These are phyloP conservation scores for Microtus ochrogaster DNA, from an alignment of 2,113 vertebrate species.

Conservation along the genomic window DNA sequence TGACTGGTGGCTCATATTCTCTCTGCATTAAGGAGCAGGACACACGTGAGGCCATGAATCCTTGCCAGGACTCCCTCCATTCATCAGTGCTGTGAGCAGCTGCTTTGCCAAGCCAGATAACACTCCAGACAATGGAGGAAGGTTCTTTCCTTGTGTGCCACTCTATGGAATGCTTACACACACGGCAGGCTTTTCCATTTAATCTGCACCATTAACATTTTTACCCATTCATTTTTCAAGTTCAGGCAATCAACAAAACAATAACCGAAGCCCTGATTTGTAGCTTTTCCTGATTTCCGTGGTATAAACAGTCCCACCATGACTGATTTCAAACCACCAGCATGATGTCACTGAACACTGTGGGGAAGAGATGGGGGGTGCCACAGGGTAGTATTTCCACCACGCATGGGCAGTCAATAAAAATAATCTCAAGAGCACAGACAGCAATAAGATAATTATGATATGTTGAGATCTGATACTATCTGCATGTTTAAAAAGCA, in stretches of 20 bases:
- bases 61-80: not conserved
- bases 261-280: conserved; percentile 18
- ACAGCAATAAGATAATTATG: not conserved
- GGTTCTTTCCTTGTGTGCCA: conserved; percentile 34
- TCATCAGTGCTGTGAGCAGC: not conserved
- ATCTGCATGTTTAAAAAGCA: not conserved
- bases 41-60: not conserved
- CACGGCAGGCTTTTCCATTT: conserved; percentile 39
- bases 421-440: not conserved
- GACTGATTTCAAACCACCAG: not conserved
- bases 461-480: not conserved
- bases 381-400: not conserved
- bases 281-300: conserved; percentile 13
- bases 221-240: not conserved
- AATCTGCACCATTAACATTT: conserved; percentile 60
- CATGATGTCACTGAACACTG: not conserved
- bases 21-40: not conserved
- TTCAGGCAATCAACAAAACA: conserved; percentile 60
- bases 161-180: conserved; percentile 42
- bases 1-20: not conserved
- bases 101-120: conserved; percentile 52
- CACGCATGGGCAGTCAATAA: not conserved
- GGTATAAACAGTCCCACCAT: not conserved
- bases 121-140: conserved; percentile 24
- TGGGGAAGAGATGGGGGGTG: not conserved